Conservation (phyloP, 2,797 vertebrate genomes). For the Catamblyrhynchus diadema region DNA sequence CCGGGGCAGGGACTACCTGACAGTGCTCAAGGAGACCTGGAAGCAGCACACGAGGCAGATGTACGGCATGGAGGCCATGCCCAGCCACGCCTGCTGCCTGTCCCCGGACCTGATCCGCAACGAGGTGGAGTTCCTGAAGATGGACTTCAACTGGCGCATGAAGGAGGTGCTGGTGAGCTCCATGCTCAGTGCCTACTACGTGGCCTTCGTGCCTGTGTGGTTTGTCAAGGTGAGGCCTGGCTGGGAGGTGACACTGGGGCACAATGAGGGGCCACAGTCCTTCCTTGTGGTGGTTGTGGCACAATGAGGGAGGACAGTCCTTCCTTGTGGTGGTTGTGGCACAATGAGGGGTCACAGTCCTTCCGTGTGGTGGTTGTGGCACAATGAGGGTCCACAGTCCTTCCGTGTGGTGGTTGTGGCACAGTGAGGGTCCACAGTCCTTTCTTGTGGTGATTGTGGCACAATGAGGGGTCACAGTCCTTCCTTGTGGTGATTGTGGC, state of each 20-base stretch:
- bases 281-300: too few relatives aligned
- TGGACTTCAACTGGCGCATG: slow-evolving; percentile 99
- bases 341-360: too few relatives aligned
- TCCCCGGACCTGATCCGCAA: slow-evolving; percentile 95
- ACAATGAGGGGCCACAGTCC: too few relatives aligned
- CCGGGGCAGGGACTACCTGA: slow-evolving; percentile 87
- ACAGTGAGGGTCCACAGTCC: too few relatives aligned
- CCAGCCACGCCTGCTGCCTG: slow-evolving; percentile 96
- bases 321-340: too few relatives aligned
- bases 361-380: fast-evolving
- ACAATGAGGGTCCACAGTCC: too few relatives aligned
- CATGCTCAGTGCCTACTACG: slow-evolving; percentile 97
- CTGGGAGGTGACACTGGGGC: not conserved
- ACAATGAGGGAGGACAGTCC: too few relatives aligned
- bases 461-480: too few relatives aligned
- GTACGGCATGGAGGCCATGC: slow-evolving; percentile 89
- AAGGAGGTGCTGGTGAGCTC: slow-evolving; percentile 98
- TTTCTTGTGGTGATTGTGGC: too few relatives aligned
- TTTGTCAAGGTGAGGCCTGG: slow-evolving; percentile 89
- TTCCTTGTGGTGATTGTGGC: too few relatives aligned
- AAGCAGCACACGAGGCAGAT: slow-evolving; percentile 94
- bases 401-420: too few relatives aligned
- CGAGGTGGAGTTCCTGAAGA: slow-evolving; percentile 95
- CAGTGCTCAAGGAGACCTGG: slow-evolving; percentile 93
- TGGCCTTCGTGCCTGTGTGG: slow-evolving; percentile 98